Evolutionary conservation across 2,113 vertebrate species (phyloP).

Genomic region (Vulpes lagopus): DNA sequence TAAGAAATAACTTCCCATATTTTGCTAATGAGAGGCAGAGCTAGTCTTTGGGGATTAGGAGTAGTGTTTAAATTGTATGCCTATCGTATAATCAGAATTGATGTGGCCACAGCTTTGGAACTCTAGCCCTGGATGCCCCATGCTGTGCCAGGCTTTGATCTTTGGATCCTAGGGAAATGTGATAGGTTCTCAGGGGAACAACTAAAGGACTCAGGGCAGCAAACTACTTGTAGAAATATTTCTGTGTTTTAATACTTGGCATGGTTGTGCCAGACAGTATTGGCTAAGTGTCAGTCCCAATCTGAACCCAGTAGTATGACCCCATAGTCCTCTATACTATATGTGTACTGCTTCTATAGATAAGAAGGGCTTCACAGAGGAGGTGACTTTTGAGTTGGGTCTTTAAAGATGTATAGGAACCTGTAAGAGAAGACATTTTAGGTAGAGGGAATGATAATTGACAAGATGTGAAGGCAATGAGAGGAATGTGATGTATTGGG

Average conservation of each 20-base stretch:
- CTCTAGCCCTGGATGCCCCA: neutral
- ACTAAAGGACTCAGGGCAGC: neutral
- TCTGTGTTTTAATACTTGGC: neutral
- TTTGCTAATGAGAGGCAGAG: neutral
- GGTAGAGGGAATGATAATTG: neutral
- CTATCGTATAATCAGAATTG: conserved; percentile 2
- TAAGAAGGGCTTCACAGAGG: neutral
- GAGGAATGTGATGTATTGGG: neutral
- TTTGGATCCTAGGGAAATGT: neutral
- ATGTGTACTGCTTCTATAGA: neutral
- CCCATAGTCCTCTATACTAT: neutral
- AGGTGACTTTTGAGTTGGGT: conserved; percentile 45
- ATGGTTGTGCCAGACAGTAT: neutral
- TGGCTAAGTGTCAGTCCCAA: neutral
- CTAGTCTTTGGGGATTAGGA: neutral
- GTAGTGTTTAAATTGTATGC: neutral
- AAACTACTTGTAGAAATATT: conserved; percentile 51
- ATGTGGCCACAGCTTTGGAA: neutral
- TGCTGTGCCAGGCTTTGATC: neutral
- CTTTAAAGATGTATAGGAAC: conserved; percentile 51
- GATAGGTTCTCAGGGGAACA: neutral
- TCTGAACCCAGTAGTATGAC: neutral
- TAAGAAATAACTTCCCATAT: conserved; percentile 21
- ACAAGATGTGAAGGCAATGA: neutral
- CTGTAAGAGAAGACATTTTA: neutral